Percentiles rank a stretch among this genome's conserved stretches.
Evolutionary conservation across 2,113 vertebrate species (phyloP).

Genomic region (Pedionomus torquatus): DNA sequence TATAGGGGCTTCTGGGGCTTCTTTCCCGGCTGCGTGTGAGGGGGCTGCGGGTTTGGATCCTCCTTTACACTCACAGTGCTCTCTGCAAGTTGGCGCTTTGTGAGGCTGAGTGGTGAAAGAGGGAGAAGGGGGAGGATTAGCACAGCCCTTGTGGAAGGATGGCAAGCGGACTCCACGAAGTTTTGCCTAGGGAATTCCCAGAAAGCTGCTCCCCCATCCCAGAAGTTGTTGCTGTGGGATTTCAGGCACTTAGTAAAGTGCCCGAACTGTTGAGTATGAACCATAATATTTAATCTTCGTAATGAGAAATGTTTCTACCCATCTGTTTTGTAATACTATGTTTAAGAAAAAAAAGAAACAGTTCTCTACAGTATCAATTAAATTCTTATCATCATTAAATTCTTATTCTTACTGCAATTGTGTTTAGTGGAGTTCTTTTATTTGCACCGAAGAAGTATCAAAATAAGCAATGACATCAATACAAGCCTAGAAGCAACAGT

Average conservation of each 20-base stretch:
- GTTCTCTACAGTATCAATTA: rapidly evolving
- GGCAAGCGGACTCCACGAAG: neutral
- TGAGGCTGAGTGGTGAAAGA: rapidly evolving
- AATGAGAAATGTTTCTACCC: neutral
- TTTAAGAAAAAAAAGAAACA: neutral
- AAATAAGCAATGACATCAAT: neutral
- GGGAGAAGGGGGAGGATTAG: rapidly evolving
- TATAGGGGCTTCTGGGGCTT: neutral
- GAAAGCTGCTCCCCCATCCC: neutral
- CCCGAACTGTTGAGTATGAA: rapidly evolving
- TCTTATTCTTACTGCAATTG: neutral
- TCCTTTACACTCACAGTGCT: rapidly evolving
- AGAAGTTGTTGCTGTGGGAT: rapidly evolving
- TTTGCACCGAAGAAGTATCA: neutral
- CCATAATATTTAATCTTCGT: rapidly evolving
- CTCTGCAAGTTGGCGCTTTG: rapidly evolving
- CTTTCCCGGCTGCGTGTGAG: neutral
- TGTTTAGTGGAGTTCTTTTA: neutral
- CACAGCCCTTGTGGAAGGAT: neutral
- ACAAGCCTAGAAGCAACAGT: neutral
- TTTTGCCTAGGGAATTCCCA: rapidly evolving
- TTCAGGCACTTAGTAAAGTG: neutral
- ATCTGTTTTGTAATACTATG: rapidly evolving
- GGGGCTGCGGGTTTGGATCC: rapidly evolving
- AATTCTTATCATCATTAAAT: too few relatives aligned